Evolutionary conservation across 2,888 invertebrate genomes (phyloP).

Genomic region (Ornithoptera priamus): DNA sequence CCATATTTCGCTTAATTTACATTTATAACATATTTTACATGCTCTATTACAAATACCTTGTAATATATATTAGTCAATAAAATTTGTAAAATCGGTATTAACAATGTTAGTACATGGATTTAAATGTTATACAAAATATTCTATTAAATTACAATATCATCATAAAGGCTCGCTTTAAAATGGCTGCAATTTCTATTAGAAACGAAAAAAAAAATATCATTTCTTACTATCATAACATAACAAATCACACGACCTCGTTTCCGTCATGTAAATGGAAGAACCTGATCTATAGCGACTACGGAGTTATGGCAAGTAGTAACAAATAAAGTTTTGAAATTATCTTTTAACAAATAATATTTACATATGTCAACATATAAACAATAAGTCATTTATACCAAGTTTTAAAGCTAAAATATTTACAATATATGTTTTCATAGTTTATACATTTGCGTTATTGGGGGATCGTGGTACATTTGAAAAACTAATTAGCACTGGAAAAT

Average conservation of each 20-base stretch:
- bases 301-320: slow-evolving; percentile 73
- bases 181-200: neutral
- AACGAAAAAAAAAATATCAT: neutral
- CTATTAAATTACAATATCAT: neutral
- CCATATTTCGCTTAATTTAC: slow-evolving; percentile 1
- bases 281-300: slow-evolving; percentile 61
- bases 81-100: neutral
- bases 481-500: neutral
- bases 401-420: slow-evolving; percentile 38
- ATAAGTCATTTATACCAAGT: slow-evolving; percentile 42
- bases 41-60: neutral
- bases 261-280: slow-evolving; percentile 64
- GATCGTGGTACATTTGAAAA: neutral
- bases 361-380: slow-evolving; percentile 73
- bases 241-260: slow-evolving; percentile 50
- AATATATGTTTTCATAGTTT: slow-evolving; percentile 32
- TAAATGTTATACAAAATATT: neutral
- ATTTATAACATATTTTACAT: neutral
- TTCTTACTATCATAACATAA: slow-evolving; percentile 7
- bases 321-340: slow-evolving; percentile 76
- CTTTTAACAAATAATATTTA: slow-evolving; percentile 67
- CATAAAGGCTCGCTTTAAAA: neutral
- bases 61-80: neutral
- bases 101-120: neutral
- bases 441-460: slow-evolving; percentile 11